Conservation (phyloP, 1,140 invertebrate species). For the Ganaspis sp. region DNA sequence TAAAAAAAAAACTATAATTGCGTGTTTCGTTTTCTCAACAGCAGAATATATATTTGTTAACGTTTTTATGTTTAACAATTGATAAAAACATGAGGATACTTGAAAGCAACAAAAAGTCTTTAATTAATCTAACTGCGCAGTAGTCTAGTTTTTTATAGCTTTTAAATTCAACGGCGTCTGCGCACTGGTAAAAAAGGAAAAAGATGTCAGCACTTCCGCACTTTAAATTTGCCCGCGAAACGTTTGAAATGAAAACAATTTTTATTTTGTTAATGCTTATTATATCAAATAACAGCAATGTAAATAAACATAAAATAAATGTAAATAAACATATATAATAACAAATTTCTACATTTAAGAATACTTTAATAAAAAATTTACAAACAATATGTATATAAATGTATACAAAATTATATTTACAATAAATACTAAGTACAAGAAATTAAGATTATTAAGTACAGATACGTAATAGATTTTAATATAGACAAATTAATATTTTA, state of each 20-base stretch:
- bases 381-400: too few species aligned
- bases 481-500: too few species aligned
- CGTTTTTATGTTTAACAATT: background rate
- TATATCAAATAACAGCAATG: too few species aligned
- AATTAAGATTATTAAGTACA: too few species aligned
- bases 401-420: too few species aligned
- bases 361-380: too few species aligned
- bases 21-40: background rate
- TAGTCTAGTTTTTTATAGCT: background rate
- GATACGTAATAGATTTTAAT: too few species aligned
- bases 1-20: background rate
- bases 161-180: background rate
- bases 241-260: background rate
- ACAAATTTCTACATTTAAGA: too few species aligned
- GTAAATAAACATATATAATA: too few species aligned
- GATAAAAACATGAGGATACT: background rate
- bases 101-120: background rate
- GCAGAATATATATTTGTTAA: background rate
- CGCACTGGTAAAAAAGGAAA: background rate
- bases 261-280: too few species aligned
- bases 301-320: too few species aligned
- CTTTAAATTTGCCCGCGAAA: background rate
- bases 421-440: too few species aligned
- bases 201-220: constrained; percentile 4
- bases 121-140: constrained; percentile 9